Conservation (phyloP, 2,113 vertebrate genomes). For the Pampusana beccarii region DNA sequence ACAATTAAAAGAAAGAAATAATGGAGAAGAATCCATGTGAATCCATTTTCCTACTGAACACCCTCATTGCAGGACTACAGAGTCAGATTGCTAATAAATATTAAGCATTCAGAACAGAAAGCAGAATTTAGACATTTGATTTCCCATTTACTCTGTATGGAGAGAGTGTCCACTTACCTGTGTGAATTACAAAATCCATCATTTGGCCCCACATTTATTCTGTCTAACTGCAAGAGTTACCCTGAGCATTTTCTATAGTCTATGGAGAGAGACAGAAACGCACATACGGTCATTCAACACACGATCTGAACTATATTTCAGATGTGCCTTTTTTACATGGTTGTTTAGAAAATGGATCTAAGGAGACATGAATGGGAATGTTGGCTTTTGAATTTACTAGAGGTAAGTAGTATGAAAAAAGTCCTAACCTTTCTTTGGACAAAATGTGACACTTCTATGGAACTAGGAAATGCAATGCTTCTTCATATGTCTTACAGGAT, state of each 20-base stretch:
- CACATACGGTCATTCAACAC: not conserved
- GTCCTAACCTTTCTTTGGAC: accelerated
- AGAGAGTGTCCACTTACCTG: not conserved
- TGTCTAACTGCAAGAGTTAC: no score
- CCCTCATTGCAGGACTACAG: not conserved
- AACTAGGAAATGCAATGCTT: not conserved
- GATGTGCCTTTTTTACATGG: not conserved
- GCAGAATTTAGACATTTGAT: not conserved
- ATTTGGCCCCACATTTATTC: not conserved
- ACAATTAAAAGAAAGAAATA: not conserved
- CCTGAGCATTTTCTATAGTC: not conserved
- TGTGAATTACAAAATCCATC: not conserved
- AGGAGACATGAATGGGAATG: not conserved
- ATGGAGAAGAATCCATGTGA: not conserved
- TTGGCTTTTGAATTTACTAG: not conserved
- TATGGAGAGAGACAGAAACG: not conserved
- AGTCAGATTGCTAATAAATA: not conserved
- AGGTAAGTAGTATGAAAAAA: not conserved
- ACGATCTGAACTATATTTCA: accelerated
- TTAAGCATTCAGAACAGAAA: not conserved
- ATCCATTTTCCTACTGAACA: not conserved
- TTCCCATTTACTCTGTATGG: not conserved
- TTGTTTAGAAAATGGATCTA: not conserved
- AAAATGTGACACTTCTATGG: not conserved
- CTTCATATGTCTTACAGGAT: no score